Base-by-base conservation (phyloP, 2,113 vertebrate species). In the Ammospiza nelsoni region DNA sequence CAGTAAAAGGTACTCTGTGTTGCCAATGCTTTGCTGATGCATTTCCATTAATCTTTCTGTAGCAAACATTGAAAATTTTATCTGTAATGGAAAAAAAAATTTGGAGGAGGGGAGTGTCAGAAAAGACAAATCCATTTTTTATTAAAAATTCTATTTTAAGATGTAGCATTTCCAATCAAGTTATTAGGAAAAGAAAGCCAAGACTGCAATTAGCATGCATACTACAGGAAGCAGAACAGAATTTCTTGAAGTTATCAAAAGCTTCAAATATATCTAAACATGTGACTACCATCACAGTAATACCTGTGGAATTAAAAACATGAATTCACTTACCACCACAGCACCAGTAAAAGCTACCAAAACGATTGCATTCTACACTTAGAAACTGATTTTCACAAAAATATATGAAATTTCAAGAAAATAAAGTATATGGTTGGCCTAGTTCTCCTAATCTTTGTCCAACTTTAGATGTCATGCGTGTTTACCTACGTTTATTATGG, bases 71-170 rank as follows among this genome's bases (percentile, higher is more conserved):
- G 25, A 84, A 89, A 89, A 31, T 4, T 55, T 87, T 76, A 71
- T 28, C 23, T 86, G 23, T 52, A 93, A 77, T 41, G 5, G 48
- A 91, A 84, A 48, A 77, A 92, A 62, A 82, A 95, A 73, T 43
- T 12, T 15, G 5, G 8, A 13, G 4, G 8, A 19, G 12, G 1
- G 6, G 11, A 57, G 12, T 6, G 1, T 59, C 23, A 72, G 23
- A n/a, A 80, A 35, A 4, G 4, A 89, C 5, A 72, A 72, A 43
- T 55, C 4, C 2, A 16, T 37, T 41, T 55, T 65, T 66, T 61
- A 48, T 69, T 57, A 49, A 68, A 59, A 44, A 44, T 27, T 59
- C 16, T 62, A 20, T 12, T 76, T 72, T 57, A 61, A 73, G 20
- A 33, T 33, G 7, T 21, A 29, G 2, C 15, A 66, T 89, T 86